Base-by-base conservation (phyloP, 2,113 vertebrate genomes). In the Helogale parvula region DNA sequence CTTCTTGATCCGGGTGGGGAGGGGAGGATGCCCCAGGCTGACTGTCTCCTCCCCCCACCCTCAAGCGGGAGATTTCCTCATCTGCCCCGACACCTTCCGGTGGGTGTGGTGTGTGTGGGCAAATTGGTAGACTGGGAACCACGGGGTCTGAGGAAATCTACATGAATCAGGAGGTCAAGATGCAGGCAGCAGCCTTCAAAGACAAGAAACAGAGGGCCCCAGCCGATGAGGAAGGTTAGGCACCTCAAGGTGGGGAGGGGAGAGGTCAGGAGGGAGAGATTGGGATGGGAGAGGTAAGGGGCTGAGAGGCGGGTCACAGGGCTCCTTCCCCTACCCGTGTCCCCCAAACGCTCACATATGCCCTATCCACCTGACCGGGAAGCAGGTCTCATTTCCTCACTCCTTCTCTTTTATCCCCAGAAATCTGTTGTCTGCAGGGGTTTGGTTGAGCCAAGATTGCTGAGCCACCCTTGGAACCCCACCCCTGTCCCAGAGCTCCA, bases 1-100 rank as follows among this genome's bases (percentile, higher is more conserved):
- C 21, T 23, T 69, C 54, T 41, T 38, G 52, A 57, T 31, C n/a
- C 9, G 29, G 38, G 60, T 21, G 11, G 7, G 41, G 63, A 25
- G 21, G 29, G 19, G 2, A 77, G 33, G 68, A 35, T 27, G 35
- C 5, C 33, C 85, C 23, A 31, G 82, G n/a, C 33, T 15, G 54
- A 6, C 35, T 50, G 7, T 25, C 82, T n/a, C 38, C 52, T 71
- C 84, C 86, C 52, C 88, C 29, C 29, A 17, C 16, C 47, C 54
- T 23, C 21, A n/a, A 41, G 31, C 33, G 38, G 3, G 54, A 54
- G 74, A 71, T 93, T 97, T 95, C 97, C 31, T 84, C 96, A 97
- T 93, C 74, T 60, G 12, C 65, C 16, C 4, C 2, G 41, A 80
- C 8, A 31, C 47, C 86, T 98, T 97, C 97, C 93, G 74, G 96